These are phyloP conservation scores for Mus minutoides DNA, from an alignment of 2,797 vertebrate species.

Conservation along the genomic window DNA sequence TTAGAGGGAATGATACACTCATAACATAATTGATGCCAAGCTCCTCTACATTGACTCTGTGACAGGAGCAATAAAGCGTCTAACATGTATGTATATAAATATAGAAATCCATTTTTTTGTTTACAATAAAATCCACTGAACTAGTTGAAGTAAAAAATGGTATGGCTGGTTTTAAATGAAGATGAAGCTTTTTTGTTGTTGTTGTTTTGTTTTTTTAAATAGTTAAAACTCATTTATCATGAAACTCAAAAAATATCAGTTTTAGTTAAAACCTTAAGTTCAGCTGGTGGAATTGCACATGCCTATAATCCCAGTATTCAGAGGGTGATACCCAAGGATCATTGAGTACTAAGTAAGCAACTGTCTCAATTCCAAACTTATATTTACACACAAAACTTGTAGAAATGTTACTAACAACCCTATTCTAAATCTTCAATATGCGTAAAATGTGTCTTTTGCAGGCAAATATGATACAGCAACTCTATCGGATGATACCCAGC, in stretches of 20 bases:
- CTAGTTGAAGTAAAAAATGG: not conserved
- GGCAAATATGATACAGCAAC: not conserved
- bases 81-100: not conserved
- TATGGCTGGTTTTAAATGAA: not conserved
- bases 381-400: not conserved
- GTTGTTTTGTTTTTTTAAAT: not conserved
- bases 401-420: not conserved
- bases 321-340: not conserved
- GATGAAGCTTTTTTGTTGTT: not conserved
- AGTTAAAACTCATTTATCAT: not conserved
- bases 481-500: not conserved
- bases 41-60: not conserved
- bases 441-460: not conserved
- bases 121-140: not conserved
- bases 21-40: not conserved
- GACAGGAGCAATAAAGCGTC: not conserved
- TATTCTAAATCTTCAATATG: constrained; percentile 15
- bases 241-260: not conserved
- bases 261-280: not conserved
- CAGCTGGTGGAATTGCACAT: not conserved
- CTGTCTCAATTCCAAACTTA: not conserved
- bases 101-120: not conserved
- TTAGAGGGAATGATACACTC: not conserved
- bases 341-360: not conserved
- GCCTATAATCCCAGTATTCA: too few species aligned